These are phyloP conservation scores for Etia nguti DNA, from an alignment of 2,113 vertebrate species.

Conservation along the genomic window DNA sequence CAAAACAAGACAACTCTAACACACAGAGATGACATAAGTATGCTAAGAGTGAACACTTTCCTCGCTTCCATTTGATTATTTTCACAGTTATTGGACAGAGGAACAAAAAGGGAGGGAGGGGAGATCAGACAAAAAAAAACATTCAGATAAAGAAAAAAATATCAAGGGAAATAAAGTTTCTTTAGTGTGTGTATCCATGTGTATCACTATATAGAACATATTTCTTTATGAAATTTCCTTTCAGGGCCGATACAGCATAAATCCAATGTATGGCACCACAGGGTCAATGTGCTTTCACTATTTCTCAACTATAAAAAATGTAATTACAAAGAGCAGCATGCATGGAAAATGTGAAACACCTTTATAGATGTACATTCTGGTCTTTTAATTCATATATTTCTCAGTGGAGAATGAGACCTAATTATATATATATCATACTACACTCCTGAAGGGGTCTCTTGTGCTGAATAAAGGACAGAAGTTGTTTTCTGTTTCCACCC, in stretches of 20 bases:
- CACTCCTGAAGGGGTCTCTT: background rate
- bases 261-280: background rate
- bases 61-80: background rate
- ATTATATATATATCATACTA: background rate
- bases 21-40: background rate
- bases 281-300: background rate
- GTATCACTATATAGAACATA: background rate
- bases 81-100: background rate
- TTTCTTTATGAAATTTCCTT: background rate
- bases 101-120: too few species aligned
- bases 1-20: background rate
- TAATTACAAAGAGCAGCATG: background rate
- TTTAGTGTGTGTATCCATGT: background rate
- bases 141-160: background rate
- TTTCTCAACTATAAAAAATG: background rate
- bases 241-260: background rate
- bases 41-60: background rate
- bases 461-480: background rate
- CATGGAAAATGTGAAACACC: background rate
- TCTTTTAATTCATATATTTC: background rate
- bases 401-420: background rate
- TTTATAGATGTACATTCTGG: background rate
- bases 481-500: background rate
- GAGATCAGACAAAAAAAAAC: background rate
- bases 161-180: slow-evolving; percentile 2